Percentiles rank a stretch among this genome's conserved stretches.
Evolutionary conservation across 2,113 vertebrate species (phyloP).

Genomic region (Ginglymostoma cirratum): DNA sequence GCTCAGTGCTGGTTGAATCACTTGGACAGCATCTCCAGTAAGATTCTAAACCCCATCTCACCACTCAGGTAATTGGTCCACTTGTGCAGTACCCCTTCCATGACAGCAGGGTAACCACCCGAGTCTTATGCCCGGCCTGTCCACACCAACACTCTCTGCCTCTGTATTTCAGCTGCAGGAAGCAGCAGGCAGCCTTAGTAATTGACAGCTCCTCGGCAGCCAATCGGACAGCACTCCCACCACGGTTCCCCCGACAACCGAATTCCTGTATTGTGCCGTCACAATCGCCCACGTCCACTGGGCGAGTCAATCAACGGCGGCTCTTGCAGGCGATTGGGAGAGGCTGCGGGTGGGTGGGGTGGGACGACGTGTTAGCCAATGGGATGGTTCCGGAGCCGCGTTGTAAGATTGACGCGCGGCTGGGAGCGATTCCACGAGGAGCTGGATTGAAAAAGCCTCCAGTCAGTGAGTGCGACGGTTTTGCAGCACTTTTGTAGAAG

Average conservation of each 20-base stretch:
- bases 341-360: background rate
- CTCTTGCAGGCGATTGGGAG: background rate
- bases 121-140: background rate
- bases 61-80: conserved; percentile 50
- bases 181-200: background rate
- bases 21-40: background rate
- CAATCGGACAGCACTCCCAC: background rate
- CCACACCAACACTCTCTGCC: background rate
- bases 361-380: background rate
- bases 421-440: background rate
- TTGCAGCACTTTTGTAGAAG: background rate
- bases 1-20: background rate
- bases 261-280: background rate
- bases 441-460: background rate
- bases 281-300: no score
- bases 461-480: background rate
- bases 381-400: background rate
- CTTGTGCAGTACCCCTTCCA: conserved; percentile 47
- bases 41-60: background rate
- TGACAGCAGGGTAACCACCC: background rate
- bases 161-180: background rate
- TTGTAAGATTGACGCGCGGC: background rate
- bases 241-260: background rate
- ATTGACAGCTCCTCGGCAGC: background rate
- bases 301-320: background rate